Conservation (phyloP, 2,888 invertebrate genomes). For the Dermolepida albohirtum region DNA sequence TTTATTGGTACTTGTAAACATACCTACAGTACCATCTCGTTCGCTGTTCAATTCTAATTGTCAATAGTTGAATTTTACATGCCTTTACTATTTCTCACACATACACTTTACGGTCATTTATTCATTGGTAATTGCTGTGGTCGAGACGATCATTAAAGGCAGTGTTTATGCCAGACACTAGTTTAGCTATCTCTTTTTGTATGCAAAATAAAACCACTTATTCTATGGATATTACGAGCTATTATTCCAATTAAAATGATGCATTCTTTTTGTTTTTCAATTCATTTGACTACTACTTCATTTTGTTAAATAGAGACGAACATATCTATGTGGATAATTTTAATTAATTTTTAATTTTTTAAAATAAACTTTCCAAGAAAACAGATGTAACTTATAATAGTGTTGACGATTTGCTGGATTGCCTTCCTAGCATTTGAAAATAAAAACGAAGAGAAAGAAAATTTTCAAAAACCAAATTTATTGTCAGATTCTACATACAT, state of each 20-base stretch:
- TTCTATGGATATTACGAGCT: conserved; percentile 3
- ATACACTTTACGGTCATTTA: conserved; percentile 25
- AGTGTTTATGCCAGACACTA: conserved; percentile 12
- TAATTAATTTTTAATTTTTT: too few relatives aligned
- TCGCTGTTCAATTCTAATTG: conserved; percentile 19
- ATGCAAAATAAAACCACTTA: conserved; percentile 19
- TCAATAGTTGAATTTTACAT: conserved; percentile 29
- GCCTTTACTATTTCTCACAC: conserved; percentile 24
- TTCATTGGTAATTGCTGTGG: conserved; percentile 20
- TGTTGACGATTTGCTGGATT: too few relatives aligned
- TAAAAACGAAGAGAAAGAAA: too few relatives aligned
- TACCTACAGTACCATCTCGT: conserved; percentile 13
- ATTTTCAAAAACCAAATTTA: too few relatives aligned
- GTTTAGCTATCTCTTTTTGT: conserved; percentile 19
- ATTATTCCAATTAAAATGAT: conserved; percentile 29
- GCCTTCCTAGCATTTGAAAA: too few relatives aligned
- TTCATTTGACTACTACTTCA: background rate
- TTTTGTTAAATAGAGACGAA: background rate
- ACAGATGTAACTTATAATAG: too few relatives aligned
- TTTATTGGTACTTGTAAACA: conserved; percentile 29
- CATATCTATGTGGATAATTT: background rate
- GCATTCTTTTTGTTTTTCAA: conserved; percentile 8
- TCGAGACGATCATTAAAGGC: conserved; percentile 23
- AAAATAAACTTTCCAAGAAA: too few relatives aligned
- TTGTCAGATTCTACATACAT: too few relatives aligned